Evolutionary conservation across 2,113 vertebrate genomes (phyloP).

Genomic region (Vombatus ursinus): DNA sequence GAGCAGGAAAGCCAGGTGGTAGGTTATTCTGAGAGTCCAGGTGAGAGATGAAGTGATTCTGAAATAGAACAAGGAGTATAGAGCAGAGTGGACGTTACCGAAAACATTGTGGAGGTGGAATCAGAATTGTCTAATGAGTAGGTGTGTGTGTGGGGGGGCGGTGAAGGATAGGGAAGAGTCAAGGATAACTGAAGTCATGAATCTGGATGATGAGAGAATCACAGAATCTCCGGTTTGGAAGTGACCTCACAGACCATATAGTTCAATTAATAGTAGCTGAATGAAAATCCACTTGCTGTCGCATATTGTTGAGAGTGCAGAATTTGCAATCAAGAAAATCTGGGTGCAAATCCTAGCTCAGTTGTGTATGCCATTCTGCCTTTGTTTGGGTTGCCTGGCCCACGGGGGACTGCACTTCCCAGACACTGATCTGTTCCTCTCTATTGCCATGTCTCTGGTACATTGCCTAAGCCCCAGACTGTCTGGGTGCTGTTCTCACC

Average conservation of each 20-base stretch:
- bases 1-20: neutral
- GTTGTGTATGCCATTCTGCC: neutral
- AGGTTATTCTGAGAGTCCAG: neutral
- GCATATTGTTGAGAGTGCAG: neutral
- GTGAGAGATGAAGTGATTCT: neutral
- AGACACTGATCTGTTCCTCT: neutral
- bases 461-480: neutral
- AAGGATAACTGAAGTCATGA: too few species aligned
- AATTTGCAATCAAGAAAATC: neutral
- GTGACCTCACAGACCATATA: neutral
- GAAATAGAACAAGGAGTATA: neutral
- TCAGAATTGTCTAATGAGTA: neutral
- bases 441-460: neutral
- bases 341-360: neutral
- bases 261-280: neutral
- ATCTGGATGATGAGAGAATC: too few species aligned
- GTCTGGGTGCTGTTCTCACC: neutral
- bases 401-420: neutral
- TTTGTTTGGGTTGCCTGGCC: too few species aligned
- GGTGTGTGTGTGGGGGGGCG: too few species aligned
- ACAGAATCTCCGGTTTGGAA: neutral
- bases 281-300: neutral
- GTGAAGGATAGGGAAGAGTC: too few species aligned
- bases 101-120: neutral
- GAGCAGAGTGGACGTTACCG: neutral